Evolutionary conservation across 2,113 vertebrate genomes (phyloP), one percentile per base, ranked within the genome.

Genomic region (Dendrocopos noguchii): DNA sequence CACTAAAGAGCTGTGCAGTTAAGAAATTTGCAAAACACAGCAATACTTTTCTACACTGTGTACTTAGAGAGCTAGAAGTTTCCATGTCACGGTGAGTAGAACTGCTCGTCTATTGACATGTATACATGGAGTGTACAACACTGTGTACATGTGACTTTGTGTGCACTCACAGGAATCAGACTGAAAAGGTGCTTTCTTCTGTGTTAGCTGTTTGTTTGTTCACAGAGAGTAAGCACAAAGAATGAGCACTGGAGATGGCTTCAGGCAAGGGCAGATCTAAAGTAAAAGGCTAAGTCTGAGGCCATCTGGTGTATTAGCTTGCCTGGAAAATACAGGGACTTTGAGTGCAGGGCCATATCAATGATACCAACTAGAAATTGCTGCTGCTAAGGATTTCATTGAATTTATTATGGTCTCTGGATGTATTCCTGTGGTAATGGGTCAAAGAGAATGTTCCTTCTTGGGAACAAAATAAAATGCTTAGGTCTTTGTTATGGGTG

Each of bases 91-190:
- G 31, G 53, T 7, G 59, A 28, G 47, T 52, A 77, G 52, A 66
- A 3, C 20, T 56, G 57, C 29, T 80, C 20, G 0, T 4, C 4
- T 27, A 13, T 52, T 4, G 4, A 8, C 28, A 2, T 4, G 11
- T 25, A 6, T 7, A 6, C 1, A 1, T 2, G 1, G n/a, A 33
- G 53, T 65, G 19, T 17, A 33, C 39, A 39, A 31, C 24, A 2
- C 10, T 13, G 13, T 34, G 15, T 44, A 7, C 18, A 12, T 65
- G 7, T 4, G 21, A 2, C 57, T 53, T 28, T 56, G 28, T 14
- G 11, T 53, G 39, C 14, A 10, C 29, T 33, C 9, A 1, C 16
- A 72, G 60, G 47, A 70, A 77, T n/a, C 28, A 4, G 10, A 5
- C 31, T 64, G 66, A 15, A n/a, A 67, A 44, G 27, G 61, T 57